Percentiles rank a stretch among this genome's conserved stretches.
Conservation (phyloP, 2,113 vertebrate species). For the Oreochromis spilurus region DNA sequence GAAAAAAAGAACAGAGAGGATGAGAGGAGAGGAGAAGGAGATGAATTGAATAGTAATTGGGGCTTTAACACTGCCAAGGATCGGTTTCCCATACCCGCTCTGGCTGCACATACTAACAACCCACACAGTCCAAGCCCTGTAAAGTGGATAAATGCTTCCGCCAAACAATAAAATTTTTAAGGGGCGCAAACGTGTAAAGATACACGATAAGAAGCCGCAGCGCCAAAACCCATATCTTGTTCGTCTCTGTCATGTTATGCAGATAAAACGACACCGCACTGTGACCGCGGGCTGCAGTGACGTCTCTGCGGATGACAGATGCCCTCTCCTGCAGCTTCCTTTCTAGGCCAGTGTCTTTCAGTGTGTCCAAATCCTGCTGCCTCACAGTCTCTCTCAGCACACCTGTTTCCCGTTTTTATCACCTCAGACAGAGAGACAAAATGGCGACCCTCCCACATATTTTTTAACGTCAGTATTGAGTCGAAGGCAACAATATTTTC, state of each 20-base stretch:
- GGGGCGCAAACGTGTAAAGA: not conserved
- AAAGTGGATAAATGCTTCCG: not conserved
- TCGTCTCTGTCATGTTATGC: not conserved
- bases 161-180: not conserved
- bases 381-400: not conserved
- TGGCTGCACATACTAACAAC: not conserved
- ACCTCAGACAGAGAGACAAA: not conserved
- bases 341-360: not conserved
- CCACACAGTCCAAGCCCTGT: not conserved
- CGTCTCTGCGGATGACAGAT: not conserved
- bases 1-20: constrained; percentile 4
- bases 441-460: not conserved
- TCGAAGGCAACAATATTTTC: not conserved
- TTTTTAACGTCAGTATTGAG: not conserved
- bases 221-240: not conserved
- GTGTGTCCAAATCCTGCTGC: not conserved
- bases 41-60: constrained; percentile 36
- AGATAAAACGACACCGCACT: not conserved
- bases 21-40: not conserved
- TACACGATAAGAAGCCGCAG: not conserved
- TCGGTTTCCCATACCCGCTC: not conserved
- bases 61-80: constrained; percentile 19
- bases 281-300: not conserved
- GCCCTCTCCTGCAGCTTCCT: not conserved
- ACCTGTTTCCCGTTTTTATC: not conserved